These are phyloP conservation scores for Lacerta bilineata DNA, from an alignment of 2,797 vertebrate genomes.

Conservation along the genomic window DNA sequence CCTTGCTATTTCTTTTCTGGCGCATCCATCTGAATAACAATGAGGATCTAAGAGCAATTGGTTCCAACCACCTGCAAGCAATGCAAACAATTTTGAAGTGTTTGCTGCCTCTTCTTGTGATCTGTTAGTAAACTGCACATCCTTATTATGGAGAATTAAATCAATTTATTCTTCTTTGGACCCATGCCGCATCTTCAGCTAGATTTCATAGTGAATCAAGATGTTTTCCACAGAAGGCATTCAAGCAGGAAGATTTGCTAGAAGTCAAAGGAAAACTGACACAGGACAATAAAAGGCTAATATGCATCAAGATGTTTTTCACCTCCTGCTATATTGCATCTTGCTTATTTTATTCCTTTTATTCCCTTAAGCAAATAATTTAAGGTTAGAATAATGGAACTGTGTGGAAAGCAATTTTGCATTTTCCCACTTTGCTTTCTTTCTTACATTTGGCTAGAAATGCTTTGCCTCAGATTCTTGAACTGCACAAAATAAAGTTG, in stretches of 20 bases:
- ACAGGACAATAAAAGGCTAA: background rate
- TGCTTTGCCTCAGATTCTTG: background rate
- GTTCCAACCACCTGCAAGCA: conserved; percentile 19
- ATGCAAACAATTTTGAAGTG: conserved; percentile 52
- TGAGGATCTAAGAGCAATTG: conserved; percentile 53
- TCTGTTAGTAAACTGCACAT: conserved; percentile 62
- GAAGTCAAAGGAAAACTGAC: conserved; percentile 67
- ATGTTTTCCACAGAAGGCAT: conserved; percentile 45
- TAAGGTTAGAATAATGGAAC: background rate
- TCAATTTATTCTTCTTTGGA: conserved; percentile 68
- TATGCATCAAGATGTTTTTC: background rate
- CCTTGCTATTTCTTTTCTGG: conserved; percentile 21
- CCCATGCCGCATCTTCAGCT: conserved; percentile 61
- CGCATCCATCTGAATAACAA: conserved; percentile 44
- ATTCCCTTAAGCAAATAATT: background rate
- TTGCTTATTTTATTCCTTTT: background rate
- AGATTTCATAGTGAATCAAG: conserved; percentile 49
- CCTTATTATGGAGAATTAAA: conserved; percentile 62
- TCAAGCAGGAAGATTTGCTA: conserved; percentile 49
- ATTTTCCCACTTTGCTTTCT: conserved; percentile 15
- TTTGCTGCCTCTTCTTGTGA: conserved; percentile 52
- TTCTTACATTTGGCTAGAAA: conserved; percentile 14
- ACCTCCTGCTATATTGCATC: background rate
- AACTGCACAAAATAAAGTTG: background rate
- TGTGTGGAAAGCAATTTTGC: background rate